These are phyloP conservation scores for Cyanoliseus patagonus DNA, from an alignment of 2,113 vertebrate genomes.

Conservation along the genomic window DNA sequence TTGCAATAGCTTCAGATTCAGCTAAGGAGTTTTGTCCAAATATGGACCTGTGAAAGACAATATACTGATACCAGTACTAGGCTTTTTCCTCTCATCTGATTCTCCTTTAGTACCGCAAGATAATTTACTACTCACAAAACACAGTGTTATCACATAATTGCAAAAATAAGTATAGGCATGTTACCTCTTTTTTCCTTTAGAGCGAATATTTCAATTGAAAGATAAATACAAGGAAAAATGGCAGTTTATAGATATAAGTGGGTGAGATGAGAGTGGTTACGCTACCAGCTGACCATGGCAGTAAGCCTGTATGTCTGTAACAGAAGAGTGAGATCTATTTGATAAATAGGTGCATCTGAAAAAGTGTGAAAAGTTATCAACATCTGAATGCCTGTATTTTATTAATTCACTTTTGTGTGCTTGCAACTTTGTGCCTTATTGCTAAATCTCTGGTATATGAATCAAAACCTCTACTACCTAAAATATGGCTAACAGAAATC, in stretches of 20 bases:
- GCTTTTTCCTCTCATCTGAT: not conserved
- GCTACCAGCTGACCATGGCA: not conserved
- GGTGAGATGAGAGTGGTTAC: not conserved
- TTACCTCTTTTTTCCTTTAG: not conserved
- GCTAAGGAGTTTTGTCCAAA: conserved; percentile 67
- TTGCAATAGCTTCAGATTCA: conserved; percentile 63
- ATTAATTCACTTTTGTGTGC: not conserved
- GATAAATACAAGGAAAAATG: not conserved
- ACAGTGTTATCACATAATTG: not conserved
- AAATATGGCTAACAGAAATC: not conserved
- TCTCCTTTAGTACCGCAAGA: not conserved
- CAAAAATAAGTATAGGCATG: not conserved
- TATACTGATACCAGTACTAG: not conserved
- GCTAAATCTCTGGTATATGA: not conserved
- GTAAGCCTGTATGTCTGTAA: not conserved
- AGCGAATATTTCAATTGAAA: not conserved
- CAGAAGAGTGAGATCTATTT: not conserved
- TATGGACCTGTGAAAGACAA: conserved; percentile 64
- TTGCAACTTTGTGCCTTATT: not conserved
- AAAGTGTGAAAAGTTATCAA: not conserved
- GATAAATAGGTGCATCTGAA: not conserved
- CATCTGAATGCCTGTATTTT: not conserved
- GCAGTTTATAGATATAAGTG: not conserved
- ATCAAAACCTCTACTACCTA: not conserved
- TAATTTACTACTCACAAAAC: not conserved